Base-by-base conservation (phyloP, 2,113 vertebrate species). In the Cisticola juncidis region DNA sequence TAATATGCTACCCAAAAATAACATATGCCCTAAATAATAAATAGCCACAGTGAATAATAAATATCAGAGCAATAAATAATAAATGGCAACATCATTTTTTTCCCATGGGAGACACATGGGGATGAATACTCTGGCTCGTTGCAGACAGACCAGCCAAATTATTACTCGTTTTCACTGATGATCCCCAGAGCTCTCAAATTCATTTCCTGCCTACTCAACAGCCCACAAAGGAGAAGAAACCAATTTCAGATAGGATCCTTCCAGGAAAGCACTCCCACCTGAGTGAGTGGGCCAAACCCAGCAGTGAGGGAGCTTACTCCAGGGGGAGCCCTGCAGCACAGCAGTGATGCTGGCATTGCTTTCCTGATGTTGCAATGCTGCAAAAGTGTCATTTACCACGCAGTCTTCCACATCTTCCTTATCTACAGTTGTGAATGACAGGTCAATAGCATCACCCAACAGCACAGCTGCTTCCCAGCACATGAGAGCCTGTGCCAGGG, bases 41-140 rank as follows among this genome's bases (percentile, higher is more conserved):
- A 95, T 79, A 95, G 54, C 72, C 57, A 78, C 14, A 45, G 87
- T 66, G 65, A 92, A 89, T 93, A 96, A 94, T 81, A 93, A 96
- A 92, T 85, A 53, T 58, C 61, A 81, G 56, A 64, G 53, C 56
- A 95, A 94, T 92, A 95, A 92, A 90, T 94, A 93, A 88, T 91
- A 82, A 87, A 92, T 9, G 15, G 31, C 53, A 71, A 5, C 42
- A 56, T 58, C 1, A 5, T 31, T 80, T 78, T 84, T 84, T 87
- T 85, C 36, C 51, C 58, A 23, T 42, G 40, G 26, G 62, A 91
- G 78, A 54, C 84, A 65, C 71, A 60, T 4, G 13, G 77, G 88
- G 33, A 93, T 91, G 86, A 95, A 88, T 42, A 70, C 44, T 54
- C 19, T 57, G 56, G 19, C 29, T 92, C 0, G 0, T 8, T 76